Conservation (phyloP, 1,140 invertebrate species). For the Atopsyche davidsoni region DNA sequence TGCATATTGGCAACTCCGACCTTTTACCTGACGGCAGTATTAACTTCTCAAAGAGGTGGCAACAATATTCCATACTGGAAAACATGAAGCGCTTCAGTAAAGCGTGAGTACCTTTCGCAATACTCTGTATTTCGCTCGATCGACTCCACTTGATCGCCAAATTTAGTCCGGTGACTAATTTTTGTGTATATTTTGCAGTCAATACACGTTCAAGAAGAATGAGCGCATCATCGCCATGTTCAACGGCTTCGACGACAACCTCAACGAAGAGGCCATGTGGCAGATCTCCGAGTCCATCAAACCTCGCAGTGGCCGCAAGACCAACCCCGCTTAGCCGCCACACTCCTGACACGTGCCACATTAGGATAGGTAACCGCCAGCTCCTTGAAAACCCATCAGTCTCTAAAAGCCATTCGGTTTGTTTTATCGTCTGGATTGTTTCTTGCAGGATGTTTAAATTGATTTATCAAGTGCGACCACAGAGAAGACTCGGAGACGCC, state of each 20-base stretch:
- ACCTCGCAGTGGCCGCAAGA: slow-evolving; percentile 62
- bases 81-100: slow-evolving; percentile 96
- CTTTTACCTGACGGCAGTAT: slow-evolving; percentile 79
- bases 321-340: slow-evolving; percentile 7
- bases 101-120: slow-evolving; percentile 57
- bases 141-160: background rate
- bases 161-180: background rate
- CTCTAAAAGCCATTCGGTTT: too few relatives aligned
- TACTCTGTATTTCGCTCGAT: slow-evolving; percentile 2
- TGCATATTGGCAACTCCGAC: slow-evolving; percentile 95
- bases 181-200: slow-evolving; percentile 35
- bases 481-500: too few relatives aligned
- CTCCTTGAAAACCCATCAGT: too few relatives aligned
- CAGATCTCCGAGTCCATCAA: slow-evolving; percentile 94
- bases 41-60: slow-evolving; percentile 97
- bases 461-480: too few relatives aligned
- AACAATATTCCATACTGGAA: slow-evolving; percentile 95
- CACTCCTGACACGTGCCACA: background rate
- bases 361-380: background rate
- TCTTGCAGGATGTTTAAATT: too few relatives aligned
- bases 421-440: too few relatives aligned
- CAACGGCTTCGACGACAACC: slow-evolving; percentile 92
- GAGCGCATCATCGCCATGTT: slow-evolving; percentile 92
- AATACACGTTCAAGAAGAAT: slow-evolving; percentile 84
- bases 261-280: slow-evolving; percentile 96